Conservation (phyloP, 2,113 vertebrate species). For the Myrmecophaga tridactyla region DNA sequence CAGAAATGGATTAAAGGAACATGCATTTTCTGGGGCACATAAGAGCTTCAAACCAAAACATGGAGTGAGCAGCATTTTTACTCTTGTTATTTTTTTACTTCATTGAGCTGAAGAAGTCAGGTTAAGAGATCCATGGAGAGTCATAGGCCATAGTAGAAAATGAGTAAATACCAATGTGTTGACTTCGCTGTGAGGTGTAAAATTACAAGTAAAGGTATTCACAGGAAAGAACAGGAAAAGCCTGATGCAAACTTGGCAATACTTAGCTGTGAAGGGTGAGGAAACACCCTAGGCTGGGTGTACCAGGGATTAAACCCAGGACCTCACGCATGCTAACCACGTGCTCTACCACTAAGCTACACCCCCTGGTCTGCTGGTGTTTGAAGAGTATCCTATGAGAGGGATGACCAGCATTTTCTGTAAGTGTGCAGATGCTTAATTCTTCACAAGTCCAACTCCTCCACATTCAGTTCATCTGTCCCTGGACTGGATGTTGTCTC, state of each 20-base stretch:
- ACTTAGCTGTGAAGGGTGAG: no score
- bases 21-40: no score
- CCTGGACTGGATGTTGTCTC: neutral
- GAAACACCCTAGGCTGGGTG: neutral
- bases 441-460: no score
- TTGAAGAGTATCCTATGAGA: no score
- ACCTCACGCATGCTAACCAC: no score
- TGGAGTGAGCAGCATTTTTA: neutral
- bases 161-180: neutral
- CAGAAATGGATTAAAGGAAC: no score
- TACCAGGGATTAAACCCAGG: neutral
- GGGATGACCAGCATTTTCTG: no score
- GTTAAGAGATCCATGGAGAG: neutral
- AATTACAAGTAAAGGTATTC: neutral
- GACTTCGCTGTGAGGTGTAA: neutral
- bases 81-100: neutral
- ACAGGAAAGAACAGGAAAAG: no score
- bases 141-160: neutral
- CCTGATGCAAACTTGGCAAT: neutral
- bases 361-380: neutral
- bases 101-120: neutral
- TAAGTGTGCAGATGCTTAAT: no score
- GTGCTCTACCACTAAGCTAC: neutral
- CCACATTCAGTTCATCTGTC: rapidly evolving
- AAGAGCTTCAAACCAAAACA: no score